Base-by-base conservation (phyloP, 2,888 invertebrate genomes). In the Cerastis leucographa region DNA sequence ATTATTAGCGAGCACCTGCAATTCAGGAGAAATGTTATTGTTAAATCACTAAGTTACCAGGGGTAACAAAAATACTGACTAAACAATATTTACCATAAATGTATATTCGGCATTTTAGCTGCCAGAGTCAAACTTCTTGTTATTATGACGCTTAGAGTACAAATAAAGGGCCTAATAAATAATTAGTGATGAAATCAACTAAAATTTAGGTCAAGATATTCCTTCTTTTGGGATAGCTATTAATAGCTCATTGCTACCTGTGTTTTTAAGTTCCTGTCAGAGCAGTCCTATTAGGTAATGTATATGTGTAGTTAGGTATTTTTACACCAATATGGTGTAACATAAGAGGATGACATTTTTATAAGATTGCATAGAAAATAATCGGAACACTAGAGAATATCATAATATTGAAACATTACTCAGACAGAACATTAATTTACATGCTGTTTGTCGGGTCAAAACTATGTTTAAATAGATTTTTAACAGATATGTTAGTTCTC, bases 61-160 rank as follows among this genome's bases (percentile, higher is more conserved):
- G 12, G 76, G 68, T 68, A 66, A 73, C 64, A 44, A n/a, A 42
- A 78, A 25, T 46, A 51, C 22, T 54, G 42, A 59, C 40, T 68
- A 11, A 40, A 40, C 1, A 4, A 40, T 86, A 68, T 79, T 86
- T 73, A 79, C 71, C 69, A 54, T 67, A 74, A 54, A 81, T 35
- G 69, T 78, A 66, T 44, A 59, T 3, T 74, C 25, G n/a, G n/a
- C 51, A 61, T 66, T 74, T 76, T 59, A 35, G 29, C 61, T 68
- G 61, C 44, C 54, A 76, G 81, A 77, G 74, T 87, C 81, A 71
- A 73, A 84, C 87, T 85, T 84, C 87, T 49, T 72, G 19, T 59
- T 75, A 66, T 71, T 77, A 65, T 56, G 77, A 74, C 61, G 40
- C 9, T 73, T 29, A 44, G 25, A 67, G 11, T 72, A 69, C 51